A percentile compares a stretch with the other conserved stretches of the same genome.
Evolutionary conservation across 1,140 invertebrate genomes (phyloP).

Genomic region (Leptopilina clavipes): DNA sequence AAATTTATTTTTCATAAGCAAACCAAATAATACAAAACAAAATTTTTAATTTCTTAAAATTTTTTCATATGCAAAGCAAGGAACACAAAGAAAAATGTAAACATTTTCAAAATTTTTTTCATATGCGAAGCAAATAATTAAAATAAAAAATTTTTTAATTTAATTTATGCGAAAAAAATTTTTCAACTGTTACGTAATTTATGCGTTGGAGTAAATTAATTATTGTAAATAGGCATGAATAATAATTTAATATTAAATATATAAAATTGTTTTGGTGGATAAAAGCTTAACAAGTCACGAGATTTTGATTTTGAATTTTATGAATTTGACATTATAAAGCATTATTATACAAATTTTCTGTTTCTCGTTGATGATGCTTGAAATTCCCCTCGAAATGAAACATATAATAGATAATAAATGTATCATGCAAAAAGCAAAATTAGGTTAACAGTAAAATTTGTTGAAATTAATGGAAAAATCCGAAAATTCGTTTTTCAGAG

Average conservation of each 20-base stretch:
- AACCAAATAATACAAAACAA: too few relatives aligned
- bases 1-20: too few relatives aligned
- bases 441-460: background rate
- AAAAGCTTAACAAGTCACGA: background rate
- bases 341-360: conserved; percentile 12
- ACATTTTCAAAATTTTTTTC: too few relatives aligned
- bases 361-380: background rate
- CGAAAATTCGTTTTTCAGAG: background rate
- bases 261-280: background rate
- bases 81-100: too few relatives aligned
- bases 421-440: background rate
- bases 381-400: background rate
- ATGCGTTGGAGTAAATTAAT: background rate
- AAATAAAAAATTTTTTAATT: too few relatives aligned
- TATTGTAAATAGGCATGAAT: background rate
- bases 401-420: background rate
- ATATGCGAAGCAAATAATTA: too few relatives aligned
- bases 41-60: too few relatives aligned
- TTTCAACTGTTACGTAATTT: background rate
- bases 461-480: background rate
- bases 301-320: conserved; percentile 20
- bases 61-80: too few relatives aligned
- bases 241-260: background rate
- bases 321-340: background rate
- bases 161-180: too few relatives aligned